Evolutionary conservation across 2,113 vertebrate species (phyloP), one percentile per base, ranked within the genome.

Genomic region (Argyrosomus japonicus): DNA sequence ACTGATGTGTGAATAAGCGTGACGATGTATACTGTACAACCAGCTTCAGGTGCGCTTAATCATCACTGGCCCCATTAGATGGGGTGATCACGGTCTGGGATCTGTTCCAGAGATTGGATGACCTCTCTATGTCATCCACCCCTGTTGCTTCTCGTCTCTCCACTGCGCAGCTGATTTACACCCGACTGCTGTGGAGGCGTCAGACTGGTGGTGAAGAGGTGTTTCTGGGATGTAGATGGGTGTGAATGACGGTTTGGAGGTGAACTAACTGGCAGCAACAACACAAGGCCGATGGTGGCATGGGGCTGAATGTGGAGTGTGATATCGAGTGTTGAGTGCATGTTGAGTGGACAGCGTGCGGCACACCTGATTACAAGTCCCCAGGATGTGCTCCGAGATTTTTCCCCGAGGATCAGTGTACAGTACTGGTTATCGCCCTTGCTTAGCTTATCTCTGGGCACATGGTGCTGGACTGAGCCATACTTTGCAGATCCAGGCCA

Each of bases 291-390:
- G 32, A 56, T 29, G 64, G 78, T 70, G 87, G 64, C 70, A 64
- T 18, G 0, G 61, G 77, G 60, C 53, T 17, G 32, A 85, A 91
- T 25, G 45, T 48, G 32, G 43, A 70, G 73, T 83, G 89, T 50
- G 78, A 84, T 25, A 65, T 21, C 57, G 68, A 70, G 84, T 81
- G 81, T 36, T 85, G 89, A 93, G 90, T 72, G 89, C 54, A 57
- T 70, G 89, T 90, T 6, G 82, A 93, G 92, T 87, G 88, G 83
- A 79, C 68, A 54, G 88, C 79, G 53, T 83, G 89, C 10, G 32
- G 72, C 83, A 80, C 91, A 85, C 87, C 87, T 87, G 92, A 94
- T 91, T 92, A 85, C 78, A 69, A 88, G 71, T 68, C 75, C 15
- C 4, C 36, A 78, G 72, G 81, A 87, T 75, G 75, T 48, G 71